Evolutionary conservation across 2,888 invertebrate species (phyloP).

Genomic region (Aplocera efformata): DNA sequence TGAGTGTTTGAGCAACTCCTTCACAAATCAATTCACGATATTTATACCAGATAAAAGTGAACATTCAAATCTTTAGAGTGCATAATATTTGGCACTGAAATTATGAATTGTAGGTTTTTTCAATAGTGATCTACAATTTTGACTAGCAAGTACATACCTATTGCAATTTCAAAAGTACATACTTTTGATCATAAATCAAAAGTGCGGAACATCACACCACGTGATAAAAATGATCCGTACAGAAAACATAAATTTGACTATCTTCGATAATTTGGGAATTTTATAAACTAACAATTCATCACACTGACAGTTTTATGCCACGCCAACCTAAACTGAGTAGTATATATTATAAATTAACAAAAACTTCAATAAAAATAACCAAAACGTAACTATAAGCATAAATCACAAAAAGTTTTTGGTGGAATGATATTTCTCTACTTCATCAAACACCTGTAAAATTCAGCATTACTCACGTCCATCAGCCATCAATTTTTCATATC

Average conservation of each 20-base stretch:
- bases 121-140: conserved; percentile 43
- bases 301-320: too few species aligned
- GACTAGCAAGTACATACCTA: conserved; percentile 55
- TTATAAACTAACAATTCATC: too few species aligned
- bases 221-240: too few species aligned
- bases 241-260: too few species aligned
- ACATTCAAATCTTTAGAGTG: conserved; percentile 47
- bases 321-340: too few species aligned
- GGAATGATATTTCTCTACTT: conserved; percentile 8
- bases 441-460: neutral
- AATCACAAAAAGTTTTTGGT: conserved; percentile 13
- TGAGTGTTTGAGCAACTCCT: conserved; percentile 11
- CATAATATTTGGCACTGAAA: conserved; percentile 62
- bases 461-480: too few species aligned
- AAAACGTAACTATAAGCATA: conserved; percentile 17
- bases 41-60: too few species aligned
- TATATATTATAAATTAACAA: too few species aligned
- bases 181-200: conserved; percentile 27
- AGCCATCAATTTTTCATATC: too few species aligned
- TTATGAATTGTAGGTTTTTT: conserved; percentile 3
- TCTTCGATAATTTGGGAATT: too few species aligned
- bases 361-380: too few species aligned
- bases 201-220: neutral
- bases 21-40: too few species aligned
- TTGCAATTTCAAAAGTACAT: conserved; percentile 26